Conservation (phyloP, 2,113 vertebrate species). For the Microtus ochrogaster region DNA sequence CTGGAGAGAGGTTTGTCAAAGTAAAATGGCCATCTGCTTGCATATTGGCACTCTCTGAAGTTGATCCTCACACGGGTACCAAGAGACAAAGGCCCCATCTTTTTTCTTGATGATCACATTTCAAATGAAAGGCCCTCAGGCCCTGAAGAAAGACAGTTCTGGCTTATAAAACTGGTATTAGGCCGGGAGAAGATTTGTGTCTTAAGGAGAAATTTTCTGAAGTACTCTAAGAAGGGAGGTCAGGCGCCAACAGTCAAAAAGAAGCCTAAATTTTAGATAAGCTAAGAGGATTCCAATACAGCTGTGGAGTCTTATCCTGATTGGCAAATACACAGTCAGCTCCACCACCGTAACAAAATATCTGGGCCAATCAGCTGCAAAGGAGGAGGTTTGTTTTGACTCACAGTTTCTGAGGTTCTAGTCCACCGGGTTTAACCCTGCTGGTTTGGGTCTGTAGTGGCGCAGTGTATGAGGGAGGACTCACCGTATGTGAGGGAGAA, state of each 20-base stretch:
- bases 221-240: background rate
- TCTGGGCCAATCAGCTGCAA: background rate
- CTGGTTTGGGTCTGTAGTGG: background rate
- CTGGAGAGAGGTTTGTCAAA: background rate
- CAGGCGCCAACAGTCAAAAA: background rate
- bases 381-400: too few relatives aligned
- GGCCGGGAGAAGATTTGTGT: background rate
- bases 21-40: background rate
- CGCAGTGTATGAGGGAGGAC: too few relatives aligned
- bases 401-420: background rate
- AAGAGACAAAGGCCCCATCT: background rate
- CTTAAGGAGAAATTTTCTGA: slow-evolving; percentile 43
- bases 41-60: background rate
- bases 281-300: background rate
- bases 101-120: background rate
- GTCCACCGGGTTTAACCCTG: background rate
- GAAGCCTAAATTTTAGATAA: background rate
- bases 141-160: background rate
- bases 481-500: too few relatives aligned
- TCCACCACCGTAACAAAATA: background rate
- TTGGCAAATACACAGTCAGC: background rate
- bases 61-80: background rate
- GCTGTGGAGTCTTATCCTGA: background rate
- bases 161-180: background rate
- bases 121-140: background rate